These are phyloP conservation scores for Girardinus metallicus DNA, from an alignment of 2,797 vertebrate genomes.

Conservation along the genomic window DNA sequence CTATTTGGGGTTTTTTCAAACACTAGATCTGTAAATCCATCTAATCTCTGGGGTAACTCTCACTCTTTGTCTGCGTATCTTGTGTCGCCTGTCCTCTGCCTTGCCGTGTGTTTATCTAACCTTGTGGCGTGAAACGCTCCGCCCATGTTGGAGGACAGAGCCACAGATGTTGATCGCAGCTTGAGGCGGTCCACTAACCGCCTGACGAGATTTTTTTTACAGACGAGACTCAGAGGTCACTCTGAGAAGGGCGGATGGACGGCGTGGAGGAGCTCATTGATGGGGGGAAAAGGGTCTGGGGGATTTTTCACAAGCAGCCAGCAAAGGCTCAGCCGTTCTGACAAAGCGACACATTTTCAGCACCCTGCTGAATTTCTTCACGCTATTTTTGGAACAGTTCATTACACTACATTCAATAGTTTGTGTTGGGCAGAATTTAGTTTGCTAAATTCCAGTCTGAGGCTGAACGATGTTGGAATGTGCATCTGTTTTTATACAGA, in stretches of 20 bases:
- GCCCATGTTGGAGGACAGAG: not conserved
- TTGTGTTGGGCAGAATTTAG: not conserved
- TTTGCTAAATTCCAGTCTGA: not conserved
- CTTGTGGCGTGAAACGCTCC: not conserved
- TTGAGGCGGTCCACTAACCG: not conserved
- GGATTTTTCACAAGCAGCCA: not conserved
- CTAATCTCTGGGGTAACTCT: not conserved
- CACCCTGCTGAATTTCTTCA: not conserved
- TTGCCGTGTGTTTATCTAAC: not conserved
- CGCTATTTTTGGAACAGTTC: not conserved
- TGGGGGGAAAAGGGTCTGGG: not conserved
- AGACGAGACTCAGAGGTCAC: conserved; percentile 5
- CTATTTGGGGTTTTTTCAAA: too few species aligned
- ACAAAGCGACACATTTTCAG: not conserved
- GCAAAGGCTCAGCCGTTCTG: not conserved
- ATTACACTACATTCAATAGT: not conserved
- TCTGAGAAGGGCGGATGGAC: not conserved
- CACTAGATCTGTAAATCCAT: not conserved
- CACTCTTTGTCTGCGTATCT: not conserved
- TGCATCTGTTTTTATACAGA: not conserved
- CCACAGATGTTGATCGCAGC: conserved; percentile 6
- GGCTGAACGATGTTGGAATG: not conserved
- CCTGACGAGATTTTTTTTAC: not conserved
- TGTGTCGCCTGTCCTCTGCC: not conserved
- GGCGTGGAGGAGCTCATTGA: not conserved